A percentile compares a stretch with the other conserved stretches of the same genome.
These are phyloP conservation scores for Ornithoptera priamus DNA, from an alignment of 2,888 invertebrate genomes.

Conservation along the genomic window DNA sequence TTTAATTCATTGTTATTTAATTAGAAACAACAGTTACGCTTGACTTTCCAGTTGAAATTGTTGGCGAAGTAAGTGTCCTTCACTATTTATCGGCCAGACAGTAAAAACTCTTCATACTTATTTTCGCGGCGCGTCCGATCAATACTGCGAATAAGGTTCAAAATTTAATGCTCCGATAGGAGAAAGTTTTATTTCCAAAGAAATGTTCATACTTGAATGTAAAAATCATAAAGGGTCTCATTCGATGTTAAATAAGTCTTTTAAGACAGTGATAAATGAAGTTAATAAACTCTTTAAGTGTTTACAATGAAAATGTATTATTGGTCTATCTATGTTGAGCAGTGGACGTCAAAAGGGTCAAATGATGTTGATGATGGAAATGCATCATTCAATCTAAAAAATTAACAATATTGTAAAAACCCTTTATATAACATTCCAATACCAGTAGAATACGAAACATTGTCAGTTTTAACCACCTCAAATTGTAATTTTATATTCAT, in stretches of 20 bases:
- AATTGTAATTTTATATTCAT: too few species aligned
- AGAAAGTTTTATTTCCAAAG: constrained; percentile 66
- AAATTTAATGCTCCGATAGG: constrained; percentile 69
- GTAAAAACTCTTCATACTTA: constrained; percentile 59
- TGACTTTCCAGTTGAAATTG: constrained; percentile 61
- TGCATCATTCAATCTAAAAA: too few species aligned
- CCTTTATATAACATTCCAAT: too few species aligned
- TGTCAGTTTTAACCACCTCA: too few species aligned
- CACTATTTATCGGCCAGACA: constrained; percentile 67
- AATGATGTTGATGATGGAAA: too few species aligned
- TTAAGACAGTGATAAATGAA: neutral
- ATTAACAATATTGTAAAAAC: too few species aligned
- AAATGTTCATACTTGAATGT: constrained; percentile 53
- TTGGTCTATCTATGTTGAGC: too few species aligned
- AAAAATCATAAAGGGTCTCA: constrained; percentile 22
- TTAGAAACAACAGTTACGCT: constrained; percentile 42
- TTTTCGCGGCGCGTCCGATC: constrained; percentile 60
- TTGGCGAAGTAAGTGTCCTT: constrained; percentile 54
- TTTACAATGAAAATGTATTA: too few species aligned
- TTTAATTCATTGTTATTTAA: constrained; percentile 33
- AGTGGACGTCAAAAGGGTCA: too few species aligned
- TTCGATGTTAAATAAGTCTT: neutral
- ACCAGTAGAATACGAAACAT: too few species aligned
- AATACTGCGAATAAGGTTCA: constrained; percentile 71
- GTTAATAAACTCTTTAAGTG: too few species aligned